Evolutionary conservation across 2,888 invertebrate genomes (phyloP).

Genomic region (Hirtodrosophila alboralis): DNA sequence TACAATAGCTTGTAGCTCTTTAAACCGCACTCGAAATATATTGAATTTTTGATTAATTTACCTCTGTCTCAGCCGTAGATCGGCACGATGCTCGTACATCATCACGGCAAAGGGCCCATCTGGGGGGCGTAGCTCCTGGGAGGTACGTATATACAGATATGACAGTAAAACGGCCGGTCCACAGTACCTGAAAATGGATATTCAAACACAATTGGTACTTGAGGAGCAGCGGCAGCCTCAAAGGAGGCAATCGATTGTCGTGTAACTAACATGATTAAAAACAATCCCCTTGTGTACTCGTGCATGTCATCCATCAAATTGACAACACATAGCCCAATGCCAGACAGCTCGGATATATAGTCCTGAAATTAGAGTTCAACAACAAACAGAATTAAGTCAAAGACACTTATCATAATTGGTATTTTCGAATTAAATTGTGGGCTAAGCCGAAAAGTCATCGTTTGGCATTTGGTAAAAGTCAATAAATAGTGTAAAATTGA

Average conservation of each 20-base stretch:
- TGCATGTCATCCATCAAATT: constrained; percentile 88
- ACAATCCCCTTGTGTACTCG: constrained; percentile 87
- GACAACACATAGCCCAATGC: constrained; percentile 87
- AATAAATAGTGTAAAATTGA: constrained; percentile 17
- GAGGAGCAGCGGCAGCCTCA: background rate
- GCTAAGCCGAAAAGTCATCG: constrained; percentile 18
- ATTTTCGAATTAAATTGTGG: constrained; percentile 4
- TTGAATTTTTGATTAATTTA: constrained; percentile 35
- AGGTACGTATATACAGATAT: constrained; percentile 88
- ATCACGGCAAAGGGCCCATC: constrained; percentile 86
- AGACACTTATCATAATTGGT: background rate
- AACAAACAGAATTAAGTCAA: background rate
- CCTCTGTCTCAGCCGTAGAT: constrained; percentile 83
- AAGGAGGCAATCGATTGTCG: background rate
- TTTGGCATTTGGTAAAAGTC: constrained; percentile 13
- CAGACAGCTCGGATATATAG: constrained; percentile 85
- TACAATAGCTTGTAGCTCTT: too few species aligned
- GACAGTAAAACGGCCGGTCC: constrained; percentile 85
- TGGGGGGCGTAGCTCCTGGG: constrained; percentile 86
- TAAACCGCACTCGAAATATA: too few species aligned
- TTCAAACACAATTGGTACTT: background rate
- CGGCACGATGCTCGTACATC: constrained; percentile 85
- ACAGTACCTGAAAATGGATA: constrained; percentile 78
- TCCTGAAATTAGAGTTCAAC: constrained; percentile 83
- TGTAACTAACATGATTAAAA: constrained; percentile 87